Base-by-base conservation (phyloP, 2,113 vertebrate species). In the Sinocyclocheilus maitianheensis region DNA sequence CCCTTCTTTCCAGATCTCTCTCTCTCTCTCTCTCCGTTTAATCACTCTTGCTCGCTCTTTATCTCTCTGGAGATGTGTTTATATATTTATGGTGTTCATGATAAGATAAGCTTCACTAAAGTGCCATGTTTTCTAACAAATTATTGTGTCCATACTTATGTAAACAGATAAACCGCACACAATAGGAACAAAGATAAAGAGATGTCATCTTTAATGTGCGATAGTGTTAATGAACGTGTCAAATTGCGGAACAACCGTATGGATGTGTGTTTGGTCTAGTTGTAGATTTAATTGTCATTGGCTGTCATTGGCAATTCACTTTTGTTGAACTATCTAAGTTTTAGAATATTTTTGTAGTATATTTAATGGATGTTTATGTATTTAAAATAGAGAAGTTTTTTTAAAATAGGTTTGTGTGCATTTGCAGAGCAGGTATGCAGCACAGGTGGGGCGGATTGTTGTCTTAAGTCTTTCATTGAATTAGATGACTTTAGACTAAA, bases 391-490 rank as follows among this genome's bases (percentile, higher is more conserved):
- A 7, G 11, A 48, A 2, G 0, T 2, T 48, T 48, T 1, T 46
- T 34, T 77, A 60, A 58, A 60, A 11, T 13, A 22, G 30, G 77
- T 79, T 63, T 65, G 62, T 58, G 53, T 26, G 72, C n/a, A 18
- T 55, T 20, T 83, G 85, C 26, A 10, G 72, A 58, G 37, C 16
- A 62, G 18, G 40, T 69, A 69, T 55, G 75, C 24, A 40, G 53
- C 53, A 79, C 76, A 78, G 18, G 18, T 60, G 51, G 65, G 30
- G 8, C 1, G 51, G 63, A 46, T 71, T 37, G 34, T 8, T 40
- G 84, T 87, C 84, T 88, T 62, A 87, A 86, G 80, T 26, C 30
- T 71, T 84, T 76, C 77, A 86, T 76, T 67, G 46, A 86, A 83
- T 86, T 85, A 34, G 51, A 37, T 16, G 37, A 62, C 78, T 78